These are phyloP conservation scores for Pipistrellus pipistrellus DNA, from an alignment of 2,797 vertebrate species.

Conservation along the genomic window DNA sequence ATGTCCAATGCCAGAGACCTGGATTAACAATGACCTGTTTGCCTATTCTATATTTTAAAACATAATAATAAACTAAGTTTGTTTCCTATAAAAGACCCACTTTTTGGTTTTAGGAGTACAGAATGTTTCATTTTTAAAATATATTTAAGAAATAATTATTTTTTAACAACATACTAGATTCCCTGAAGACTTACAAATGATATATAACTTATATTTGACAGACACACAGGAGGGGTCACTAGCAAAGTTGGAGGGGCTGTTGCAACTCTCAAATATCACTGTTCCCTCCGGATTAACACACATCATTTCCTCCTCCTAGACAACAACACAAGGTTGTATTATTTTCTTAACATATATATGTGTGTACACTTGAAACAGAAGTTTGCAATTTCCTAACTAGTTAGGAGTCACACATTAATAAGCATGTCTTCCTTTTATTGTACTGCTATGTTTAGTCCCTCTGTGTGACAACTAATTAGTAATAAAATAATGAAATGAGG, in stretches of 20 bases:
- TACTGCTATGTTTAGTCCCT: not conserved
- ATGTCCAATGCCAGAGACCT: not conserved
- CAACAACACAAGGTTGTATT: not conserved
- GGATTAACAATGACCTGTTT: not conserved
- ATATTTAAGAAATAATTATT: slow-evolving; percentile 48
- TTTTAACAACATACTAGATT: slow-evolving; percentile 49
- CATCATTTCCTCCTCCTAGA: not conserved
- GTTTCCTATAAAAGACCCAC: not conserved
- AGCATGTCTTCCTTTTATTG: not conserved
- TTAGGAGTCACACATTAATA: not conserved
- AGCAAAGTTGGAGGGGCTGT: not conserved
- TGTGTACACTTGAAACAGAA: not conserved
- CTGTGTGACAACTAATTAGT: not conserved
- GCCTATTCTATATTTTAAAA: not conserved
- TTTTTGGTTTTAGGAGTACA: not conserved
- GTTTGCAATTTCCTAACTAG: not conserved
- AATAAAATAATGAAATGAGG: slow-evolving; percentile 33
- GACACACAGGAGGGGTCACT: not conserved
- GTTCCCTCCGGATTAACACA: not conserved
- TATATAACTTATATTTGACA: slow-evolving; percentile 40
- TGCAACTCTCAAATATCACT: not conserved
- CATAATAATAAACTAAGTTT: slow-evolving; percentile 14
- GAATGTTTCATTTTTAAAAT: slow-evolving; percentile 25
- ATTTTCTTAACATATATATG: not conserved
- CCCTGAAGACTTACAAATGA: slow-evolving; percentile 50